Percentiles rank a stretch among this genome's conserved stretches.
phyloP scores from a whole-genome alignment of 2,113 vertebrate species.

The Archocentrus centrarchus region DNA sequence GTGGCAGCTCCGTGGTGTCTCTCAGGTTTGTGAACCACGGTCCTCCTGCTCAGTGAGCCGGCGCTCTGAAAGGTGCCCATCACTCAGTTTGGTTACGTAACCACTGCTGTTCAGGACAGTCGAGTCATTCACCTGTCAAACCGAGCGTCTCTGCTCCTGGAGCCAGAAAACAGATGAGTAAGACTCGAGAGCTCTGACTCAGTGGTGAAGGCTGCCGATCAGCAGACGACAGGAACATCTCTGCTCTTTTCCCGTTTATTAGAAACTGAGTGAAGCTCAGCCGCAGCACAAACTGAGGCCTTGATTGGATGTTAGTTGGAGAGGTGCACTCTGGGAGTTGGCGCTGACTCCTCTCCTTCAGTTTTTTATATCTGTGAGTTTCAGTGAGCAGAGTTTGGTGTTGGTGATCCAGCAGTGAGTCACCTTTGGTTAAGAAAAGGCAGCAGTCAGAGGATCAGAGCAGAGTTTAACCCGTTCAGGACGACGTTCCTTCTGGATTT shows the following conservation, averaged over 20 bases:
- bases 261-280: not conserved
- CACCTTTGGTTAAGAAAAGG: not conserved
- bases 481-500: not conserved
- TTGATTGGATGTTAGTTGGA: not conserved
- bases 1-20: not conserved
- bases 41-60: not conserved
- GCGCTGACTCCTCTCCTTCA: no score
- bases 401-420: not conserved
- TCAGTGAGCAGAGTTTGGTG: not conserved
- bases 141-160: not conserved
- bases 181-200: slow-evolving; percentile 11
- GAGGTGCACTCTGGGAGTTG: not conserved
- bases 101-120: rapidly evolving
- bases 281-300: rapidly evolving
- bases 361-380: not conserved
- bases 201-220: not conserved
- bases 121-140: slow-evolving; percentile 28
- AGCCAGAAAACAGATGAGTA: slow-evolving; percentile 10
- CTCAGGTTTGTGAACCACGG: not conserved
- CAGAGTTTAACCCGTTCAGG: not conserved
- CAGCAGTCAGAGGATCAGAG: not conserved
- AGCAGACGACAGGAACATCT: not conserved
- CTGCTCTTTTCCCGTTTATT: not conserved
- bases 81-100: not conserved
- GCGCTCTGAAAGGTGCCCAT: not conserved